These are phyloP conservation scores for Bactericera cockerelli DNA, from an alignment of 1,140 invertebrate species.

Conservation along the genomic window DNA sequence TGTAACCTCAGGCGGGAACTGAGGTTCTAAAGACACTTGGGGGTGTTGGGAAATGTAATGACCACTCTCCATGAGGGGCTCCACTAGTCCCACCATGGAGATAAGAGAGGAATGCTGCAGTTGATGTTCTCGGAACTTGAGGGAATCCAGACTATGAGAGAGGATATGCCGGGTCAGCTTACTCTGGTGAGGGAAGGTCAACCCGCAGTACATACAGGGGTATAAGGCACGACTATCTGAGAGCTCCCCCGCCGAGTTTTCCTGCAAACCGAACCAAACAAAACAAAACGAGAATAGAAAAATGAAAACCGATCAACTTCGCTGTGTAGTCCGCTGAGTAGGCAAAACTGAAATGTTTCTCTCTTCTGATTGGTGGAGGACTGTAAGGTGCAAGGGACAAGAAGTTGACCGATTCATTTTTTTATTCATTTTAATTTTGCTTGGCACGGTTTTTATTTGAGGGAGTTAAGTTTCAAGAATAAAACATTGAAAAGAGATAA, in stretches of 20 bases:
- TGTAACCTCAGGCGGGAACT: conserved; percentile 30
- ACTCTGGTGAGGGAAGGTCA: conserved; percentile 70
- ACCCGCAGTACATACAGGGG: conserved; percentile 70
- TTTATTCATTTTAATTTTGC: conserved; percentile 37
- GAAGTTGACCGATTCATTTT: conserved; percentile 86
- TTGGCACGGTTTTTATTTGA: not conserved
- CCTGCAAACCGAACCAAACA: conserved; percentile 73
- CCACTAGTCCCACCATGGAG: conserved; percentile 22
- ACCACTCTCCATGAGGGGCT: conserved; percentile 26
- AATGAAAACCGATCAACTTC: conserved; percentile 53
- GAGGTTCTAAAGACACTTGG: conserved; percentile 31
- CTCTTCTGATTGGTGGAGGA: no score
- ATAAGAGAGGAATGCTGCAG: conserved; percentile 38
- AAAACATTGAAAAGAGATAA: conserved; percentile 13
- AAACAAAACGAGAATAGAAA: conserved; percentile 39
- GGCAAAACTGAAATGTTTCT: no score
- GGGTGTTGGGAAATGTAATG: conserved; percentile 25
- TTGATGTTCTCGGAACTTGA: conserved; percentile 60
- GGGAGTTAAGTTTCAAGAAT: no score
- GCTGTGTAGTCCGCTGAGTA: conserved; percentile 33
- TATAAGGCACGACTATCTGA: conserved; percentile 27
- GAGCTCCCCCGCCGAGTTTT: conserved; percentile 53
- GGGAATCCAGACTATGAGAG: conserved; percentile 66
- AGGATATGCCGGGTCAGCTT: conserved; percentile 75
- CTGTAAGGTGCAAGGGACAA: conserved; percentile 35